phyloP scores from a whole-genome alignment of 2,113 vertebrate genomes.

The Myrmecophaga tridactyla region DNA sequence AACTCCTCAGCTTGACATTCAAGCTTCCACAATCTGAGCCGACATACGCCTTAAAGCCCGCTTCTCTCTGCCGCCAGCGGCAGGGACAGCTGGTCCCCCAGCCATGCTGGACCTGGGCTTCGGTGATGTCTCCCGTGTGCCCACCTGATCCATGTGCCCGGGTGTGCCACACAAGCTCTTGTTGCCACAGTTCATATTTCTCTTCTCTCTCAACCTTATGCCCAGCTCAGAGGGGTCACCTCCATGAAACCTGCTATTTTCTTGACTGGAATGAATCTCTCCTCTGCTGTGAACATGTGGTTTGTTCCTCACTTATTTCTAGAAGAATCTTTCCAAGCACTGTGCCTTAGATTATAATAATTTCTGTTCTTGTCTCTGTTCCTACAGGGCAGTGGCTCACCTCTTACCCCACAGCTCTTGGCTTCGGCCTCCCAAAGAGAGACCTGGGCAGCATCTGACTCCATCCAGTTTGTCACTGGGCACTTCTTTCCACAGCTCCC shows the following conservation, averaged over 20 bases:
- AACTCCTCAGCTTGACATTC: neutral
- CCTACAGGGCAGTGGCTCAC: neutral
- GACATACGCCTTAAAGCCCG: neutral
- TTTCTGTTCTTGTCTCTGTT: neutral
- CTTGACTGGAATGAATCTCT: neutral
- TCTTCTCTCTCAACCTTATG: neutral
- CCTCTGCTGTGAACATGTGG: neutral
- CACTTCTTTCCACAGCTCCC: neutral
- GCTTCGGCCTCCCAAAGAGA: too few species aligned
- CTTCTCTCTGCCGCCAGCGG: neutral
- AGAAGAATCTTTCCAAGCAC: neutral
- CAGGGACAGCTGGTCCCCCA: too few species aligned
- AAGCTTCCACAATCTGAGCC: neutral
- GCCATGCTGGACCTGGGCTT: too few species aligned
- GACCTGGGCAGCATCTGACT: neutral
- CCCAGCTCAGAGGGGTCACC: too few species aligned
- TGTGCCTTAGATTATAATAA: too few species aligned
- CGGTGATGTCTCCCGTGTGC: too few species aligned
- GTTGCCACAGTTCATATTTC: neutral
- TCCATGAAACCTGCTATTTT: neutral
- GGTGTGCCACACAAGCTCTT: neutral
- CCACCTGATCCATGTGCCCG: rapidly evolving
- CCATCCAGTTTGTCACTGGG: neutral
- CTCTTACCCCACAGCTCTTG: neutral
- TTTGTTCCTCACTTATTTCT: neutral